Base-by-base conservation (phyloP, 1,140 invertebrate genomes). In the Notospermus geniculatus region DNA sequence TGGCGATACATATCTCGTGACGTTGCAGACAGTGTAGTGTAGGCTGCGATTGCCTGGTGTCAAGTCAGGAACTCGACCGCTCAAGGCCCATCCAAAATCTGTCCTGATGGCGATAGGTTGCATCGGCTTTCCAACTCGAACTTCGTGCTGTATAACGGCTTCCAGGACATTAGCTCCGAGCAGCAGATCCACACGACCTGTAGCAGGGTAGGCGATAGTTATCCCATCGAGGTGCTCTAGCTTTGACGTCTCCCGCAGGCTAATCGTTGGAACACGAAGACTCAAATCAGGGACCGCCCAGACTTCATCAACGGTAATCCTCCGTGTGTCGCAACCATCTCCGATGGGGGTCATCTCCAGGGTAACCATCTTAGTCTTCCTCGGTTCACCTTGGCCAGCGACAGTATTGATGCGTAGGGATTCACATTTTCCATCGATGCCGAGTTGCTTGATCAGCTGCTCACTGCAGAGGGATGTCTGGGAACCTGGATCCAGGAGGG, bases 101-200 rank as follows among this genome's bases (percentile, higher is more conserved):
- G 50, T 53, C 23, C 22, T 13, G 11, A 53, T 23, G 13, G 50
- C 50, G 11, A 53, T 53, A 17, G 50, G 50, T 22, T 53, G 50
- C 11, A 11, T 22, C 11, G 13, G 13, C 11, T 22, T 53, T 17
- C 50, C 50, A 17, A 13, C 22, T 53, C 50, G 13, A 22, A 53
- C 22, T 15, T 23, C 15, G 22, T 53, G 23, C 22, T 53, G 50
- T 17, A 53, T 53, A 11, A 17, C 13, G 22, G 50, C 50, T 53
- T 53, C 50, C 11, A 23, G 15, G 9, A 17, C 13, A 23, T 53
- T 23, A 11, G 23, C 50, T 11, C 50, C 50, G 22, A 53, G 13
- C 11, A 53, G 23, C 11, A 53, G 15, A 11, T 23, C 23, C 13
- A 53, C 50, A 13, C 19, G 39, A 19, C 39, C 39, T 13, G 11